These are phyloP conservation scores for Antheraea yamamai DNA, from an alignment of 2,888 invertebrate species.

Conservation along the genomic window DNA sequence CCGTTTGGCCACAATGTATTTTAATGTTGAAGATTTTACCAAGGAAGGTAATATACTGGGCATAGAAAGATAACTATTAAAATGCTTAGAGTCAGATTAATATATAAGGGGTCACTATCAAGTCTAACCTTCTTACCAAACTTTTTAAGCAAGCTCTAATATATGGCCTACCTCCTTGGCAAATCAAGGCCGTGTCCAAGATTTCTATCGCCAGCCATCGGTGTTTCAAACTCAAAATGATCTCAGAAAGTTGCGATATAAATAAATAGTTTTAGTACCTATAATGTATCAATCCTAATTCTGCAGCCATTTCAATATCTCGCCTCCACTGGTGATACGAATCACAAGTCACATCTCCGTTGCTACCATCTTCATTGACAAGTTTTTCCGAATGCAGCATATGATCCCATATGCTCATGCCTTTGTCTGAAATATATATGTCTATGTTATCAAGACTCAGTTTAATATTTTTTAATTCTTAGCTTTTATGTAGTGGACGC, in stretches of 20 bases:
- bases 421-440: slow-evolving; percentile 31
- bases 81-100: too few relatives aligned
- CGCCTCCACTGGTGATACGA: slow-evolving; percentile 83
- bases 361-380: slow-evolving; percentile 21
- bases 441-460: background rate
- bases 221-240: background rate
- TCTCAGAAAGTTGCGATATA: background rate
- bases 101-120: too few relatives aligned
- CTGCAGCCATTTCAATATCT: slow-evolving; percentile 80
- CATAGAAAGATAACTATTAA: too few relatives aligned
- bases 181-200: background rate
- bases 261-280: slow-evolving; percentile 34
- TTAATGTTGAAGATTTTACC: too few relatives aligned
- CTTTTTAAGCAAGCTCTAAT: too few relatives aligned
- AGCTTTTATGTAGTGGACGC: background rate
- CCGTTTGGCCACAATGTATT: too few relatives aligned
- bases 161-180: too few relatives aligned
- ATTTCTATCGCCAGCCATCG: too few relatives aligned
- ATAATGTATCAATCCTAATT: slow-evolving; percentile 78
- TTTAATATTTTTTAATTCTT: background rate
- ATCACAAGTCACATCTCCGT: slow-evolving; percentile 81
- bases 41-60: too few relatives aligned
- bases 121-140: too few relatives aligned
- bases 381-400: slow-evolving; percentile 26
- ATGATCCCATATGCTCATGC: slow-evolving; percentile 35